Conservation (phyloP, 2,113 vertebrate genomes). For the Taurulus bubalis region DNA sequence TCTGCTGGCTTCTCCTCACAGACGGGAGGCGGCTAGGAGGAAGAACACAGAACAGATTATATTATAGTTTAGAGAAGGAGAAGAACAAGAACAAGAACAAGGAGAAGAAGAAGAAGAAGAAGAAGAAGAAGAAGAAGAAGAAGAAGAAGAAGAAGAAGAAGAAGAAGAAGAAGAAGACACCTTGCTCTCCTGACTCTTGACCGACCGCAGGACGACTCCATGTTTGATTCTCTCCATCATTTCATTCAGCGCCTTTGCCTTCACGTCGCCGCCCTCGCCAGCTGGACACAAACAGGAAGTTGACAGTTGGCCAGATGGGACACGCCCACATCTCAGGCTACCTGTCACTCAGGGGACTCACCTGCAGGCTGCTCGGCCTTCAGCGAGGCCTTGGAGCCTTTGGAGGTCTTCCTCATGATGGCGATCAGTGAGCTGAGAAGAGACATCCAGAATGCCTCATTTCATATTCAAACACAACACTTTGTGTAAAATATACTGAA, state of each 20-base stretch:
- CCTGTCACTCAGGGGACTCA: slow-evolving; percentile 35
- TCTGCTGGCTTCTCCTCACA: slow-evolving; percentile 83
- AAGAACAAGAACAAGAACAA: too few species aligned
- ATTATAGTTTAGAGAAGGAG: background rate
- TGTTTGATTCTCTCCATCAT: slow-evolving; percentile 89
- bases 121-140: background rate
- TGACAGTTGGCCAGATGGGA: too few species aligned
- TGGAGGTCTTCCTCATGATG: slow-evolving; percentile 87
- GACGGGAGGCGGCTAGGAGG: slow-evolving; percentile 49
- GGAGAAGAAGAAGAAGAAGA: background rate
- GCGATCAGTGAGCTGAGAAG: slow-evolving; percentile 83
- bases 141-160: background rate
- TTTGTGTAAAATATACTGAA: too few species aligned
- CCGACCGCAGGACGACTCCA: slow-evolving; percentile 85
- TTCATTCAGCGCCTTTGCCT: slow-evolving; percentile 87
- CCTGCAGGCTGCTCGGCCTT: slow-evolving; percentile 81
- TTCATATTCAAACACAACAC: too few species aligned
- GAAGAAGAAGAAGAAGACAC: slow-evolving; percentile 45
- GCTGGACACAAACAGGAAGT: slow-evolving; percentile 37
- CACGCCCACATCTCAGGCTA: background rate
- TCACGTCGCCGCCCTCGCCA: slow-evolving; percentile 81
- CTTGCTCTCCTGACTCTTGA: slow-evolving; percentile 84
- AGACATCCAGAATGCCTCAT: too few species aligned
- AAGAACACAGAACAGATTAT: background rate
- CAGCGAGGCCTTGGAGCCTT: slow-evolving; percentile 76